phyloP scores from a whole-genome alignment of 1,140 invertebrate species.

The Heliconius congener region DNA sequence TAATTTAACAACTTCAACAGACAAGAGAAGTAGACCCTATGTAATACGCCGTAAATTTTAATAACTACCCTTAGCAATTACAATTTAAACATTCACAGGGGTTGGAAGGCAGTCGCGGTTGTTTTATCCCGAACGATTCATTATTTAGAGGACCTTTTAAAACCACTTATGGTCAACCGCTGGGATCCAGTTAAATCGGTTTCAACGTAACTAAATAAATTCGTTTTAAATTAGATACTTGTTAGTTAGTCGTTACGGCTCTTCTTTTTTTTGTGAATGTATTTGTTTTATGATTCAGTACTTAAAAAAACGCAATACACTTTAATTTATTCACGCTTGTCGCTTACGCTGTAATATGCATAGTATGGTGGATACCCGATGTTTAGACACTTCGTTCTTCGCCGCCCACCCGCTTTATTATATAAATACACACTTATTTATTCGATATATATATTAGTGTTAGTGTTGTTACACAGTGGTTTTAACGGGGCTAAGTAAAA shows the following conservation, averaged over 20 bases:
- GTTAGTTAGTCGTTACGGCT: background rate
- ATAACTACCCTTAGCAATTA: background rate
- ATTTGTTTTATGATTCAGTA: background rate
- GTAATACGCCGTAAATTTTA: slow-evolving; percentile 3
- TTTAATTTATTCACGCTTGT: too few relatives aligned
- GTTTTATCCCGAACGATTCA: slow-evolving; percentile 20
- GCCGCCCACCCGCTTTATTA: too few relatives aligned
- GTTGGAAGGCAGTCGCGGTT: background rate
- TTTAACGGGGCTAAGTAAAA: background rate
- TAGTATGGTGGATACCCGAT: too few relatives aligned
- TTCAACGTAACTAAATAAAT: slow-evolving; percentile 2
- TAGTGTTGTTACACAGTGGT: background rate
- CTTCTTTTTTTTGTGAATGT: background rate
- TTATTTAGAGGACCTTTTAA: slow-evolving; percentile 26
- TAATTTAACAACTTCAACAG: background rate
- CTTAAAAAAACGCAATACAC: too few relatives aligned
- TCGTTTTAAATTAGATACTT: slow-evolving; percentile 1
- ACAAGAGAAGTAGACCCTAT: background rate
- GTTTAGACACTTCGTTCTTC: too few relatives aligned
- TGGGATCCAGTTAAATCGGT: slow-evolving; percentile 8
- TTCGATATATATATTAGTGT: too few relatives aligned
- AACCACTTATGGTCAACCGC: slow-evolving; percentile 25
- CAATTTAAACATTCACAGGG: slow-evolving; percentile 22
- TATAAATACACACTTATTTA: too few relatives aligned
- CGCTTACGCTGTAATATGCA: too few relatives aligned